Base-by-base conservation (phyloP, 2,113 vertebrate genomes). In the Pipa parva region DNA sequence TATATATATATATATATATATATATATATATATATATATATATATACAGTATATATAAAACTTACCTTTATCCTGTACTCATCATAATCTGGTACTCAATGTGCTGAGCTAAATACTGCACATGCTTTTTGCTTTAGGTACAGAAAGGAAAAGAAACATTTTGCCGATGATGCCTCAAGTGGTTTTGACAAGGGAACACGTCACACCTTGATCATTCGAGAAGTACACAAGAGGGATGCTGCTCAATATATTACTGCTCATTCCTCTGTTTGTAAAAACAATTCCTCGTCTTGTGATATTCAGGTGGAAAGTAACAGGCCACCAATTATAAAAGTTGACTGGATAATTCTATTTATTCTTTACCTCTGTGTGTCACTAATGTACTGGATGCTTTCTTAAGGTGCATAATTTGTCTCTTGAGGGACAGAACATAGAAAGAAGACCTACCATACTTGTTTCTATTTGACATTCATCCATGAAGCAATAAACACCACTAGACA, bases 81-180 rank as follows among this genome's bases (percentile, higher is more conserved):
- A n/a, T n/a, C n/a, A n/a, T n/a, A n/a, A n/a, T n/a, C n/a, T n/a
- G n/a, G n/a, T n/a, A n/a, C n/a, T n/a, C n/a, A n/a, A n/a, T n/a
- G n/a, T n/a, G n/a, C n/a, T n/a, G n/a, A n/a, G n/a, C n/a, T n/a
- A 79, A 79, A 85, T 86, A 86, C 83, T 81, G 85, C n/a, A n/a
- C n/a, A n/a, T 42, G 85, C 86, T 93, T 82, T 92, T 81, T 90
- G 74, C 90, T 89, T 83, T 79, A 94, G 92, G 92, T 93, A 86
- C 87, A 92, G 88, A 91, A 88, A 91, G 67, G 90, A 89, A 74
- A 84, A 89, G 83, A 87, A 82, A 85, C 42, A 91, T 83, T 81
- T 79, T 75, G 75, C 81, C 84, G 88, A 90, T 76, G 87, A 85
- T 77, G 83, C 78, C 75, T 79, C 90, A 83, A 82, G 85, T 74